phyloP scores from a whole-genome alignment of 2,113 vertebrate genomes.

The Otocyon megalotis region DNA sequence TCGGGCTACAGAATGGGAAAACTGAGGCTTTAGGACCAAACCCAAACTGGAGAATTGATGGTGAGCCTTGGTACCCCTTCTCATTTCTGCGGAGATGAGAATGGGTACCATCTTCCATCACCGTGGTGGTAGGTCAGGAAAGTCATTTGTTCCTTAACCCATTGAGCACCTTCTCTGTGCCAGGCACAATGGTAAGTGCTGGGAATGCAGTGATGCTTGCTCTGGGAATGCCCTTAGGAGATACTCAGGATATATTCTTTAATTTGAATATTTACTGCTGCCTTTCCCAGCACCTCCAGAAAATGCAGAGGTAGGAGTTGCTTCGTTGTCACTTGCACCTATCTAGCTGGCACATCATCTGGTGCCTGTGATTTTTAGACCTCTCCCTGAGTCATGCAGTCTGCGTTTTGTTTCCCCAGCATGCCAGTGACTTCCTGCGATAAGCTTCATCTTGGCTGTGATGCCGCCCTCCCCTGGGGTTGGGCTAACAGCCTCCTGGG shows the following conservation, averaged over 20 bases:
- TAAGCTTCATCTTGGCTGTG: constrained; percentile 34
- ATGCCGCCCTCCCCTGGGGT: background rate
- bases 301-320: background rate
- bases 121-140: too few species aligned
- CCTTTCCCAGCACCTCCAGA: background rate
- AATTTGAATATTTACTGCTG: background rate
- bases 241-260: background rate
- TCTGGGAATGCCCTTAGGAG: background rate
- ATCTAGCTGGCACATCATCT: background rate
- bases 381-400: background rate
- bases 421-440: background rate
- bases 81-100: background rate
- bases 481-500: constrained; percentile 54
- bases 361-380: background rate
- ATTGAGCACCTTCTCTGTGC: background rate
- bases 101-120: background rate
- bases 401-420: background rate
- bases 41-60: background rate
- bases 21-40: background rate
- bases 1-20: background rate
- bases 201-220: background rate
- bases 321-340: background rate
- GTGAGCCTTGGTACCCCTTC: background rate
- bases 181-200: background rate
- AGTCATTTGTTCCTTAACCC: background rate